Evolutionary conservation across 2,797 vertebrate species (phyloP).

Genomic region (Crocodylus rhombifer): DNA sequence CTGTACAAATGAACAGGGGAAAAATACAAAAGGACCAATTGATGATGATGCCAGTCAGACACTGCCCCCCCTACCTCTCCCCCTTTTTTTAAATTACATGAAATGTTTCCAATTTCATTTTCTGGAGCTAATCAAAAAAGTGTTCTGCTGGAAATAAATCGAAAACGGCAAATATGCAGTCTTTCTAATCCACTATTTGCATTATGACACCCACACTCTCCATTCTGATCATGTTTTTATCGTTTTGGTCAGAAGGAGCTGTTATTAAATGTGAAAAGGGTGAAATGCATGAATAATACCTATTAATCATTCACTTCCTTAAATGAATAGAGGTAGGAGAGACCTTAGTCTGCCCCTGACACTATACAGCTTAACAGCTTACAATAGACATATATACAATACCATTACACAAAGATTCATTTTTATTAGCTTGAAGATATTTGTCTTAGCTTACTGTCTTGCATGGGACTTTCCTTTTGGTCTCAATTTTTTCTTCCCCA

Average conservation of each 20-base stretch:
- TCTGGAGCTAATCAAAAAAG: constrained; percentile 73
- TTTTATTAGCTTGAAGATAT: not conserved
- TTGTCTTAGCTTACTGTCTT: not conserved
- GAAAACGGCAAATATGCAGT: constrained; percentile 64
- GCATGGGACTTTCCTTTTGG: not conserved
- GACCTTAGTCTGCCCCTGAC: constrained; percentile 34
- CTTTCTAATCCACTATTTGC: constrained; percentile 79
- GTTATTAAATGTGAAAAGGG: constrained; percentile 78
- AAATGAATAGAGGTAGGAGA: constrained; percentile 62
- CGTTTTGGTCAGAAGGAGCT: constrained; percentile 69
- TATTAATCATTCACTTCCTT: constrained; percentile 75
- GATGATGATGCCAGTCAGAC: constrained; percentile 79
- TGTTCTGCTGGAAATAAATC: constrained; percentile 76
- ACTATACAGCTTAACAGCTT: not conserved
- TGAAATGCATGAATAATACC: constrained; percentile 76
- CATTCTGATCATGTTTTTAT: constrained; percentile 62
- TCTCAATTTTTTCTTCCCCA: not conserved
- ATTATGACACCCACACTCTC: constrained; percentile 72
- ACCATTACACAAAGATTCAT: not conserved
- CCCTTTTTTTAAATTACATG: constrained; percentile 73
- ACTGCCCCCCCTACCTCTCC: not conserved
- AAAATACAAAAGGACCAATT: constrained; percentile 74
- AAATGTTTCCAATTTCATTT: constrained; percentile 82
- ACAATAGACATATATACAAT: not conserved
- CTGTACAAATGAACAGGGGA: constrained; percentile 78